Conservation (phyloP, 2,113 vertebrate species). For the Alethe diademata region DNA sequence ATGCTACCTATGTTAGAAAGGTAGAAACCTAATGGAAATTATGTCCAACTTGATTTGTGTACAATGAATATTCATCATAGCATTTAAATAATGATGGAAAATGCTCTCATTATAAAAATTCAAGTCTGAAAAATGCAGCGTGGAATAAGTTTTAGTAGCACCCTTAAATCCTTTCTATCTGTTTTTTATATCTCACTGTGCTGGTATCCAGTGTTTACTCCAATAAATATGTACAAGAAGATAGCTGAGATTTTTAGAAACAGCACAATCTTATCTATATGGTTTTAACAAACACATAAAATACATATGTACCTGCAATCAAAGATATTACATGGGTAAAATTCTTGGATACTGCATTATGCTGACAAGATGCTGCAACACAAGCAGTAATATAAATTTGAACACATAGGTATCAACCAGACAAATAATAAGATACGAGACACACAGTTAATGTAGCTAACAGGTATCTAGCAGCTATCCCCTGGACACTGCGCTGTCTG, state of each 20-base stretch:
- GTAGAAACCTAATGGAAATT: background rate
- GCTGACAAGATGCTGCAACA: background rate
- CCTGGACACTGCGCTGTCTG: background rate
- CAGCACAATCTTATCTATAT: background rate
- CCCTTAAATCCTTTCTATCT: background rate
- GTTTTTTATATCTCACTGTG: background rate
- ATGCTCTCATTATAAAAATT: background rate
- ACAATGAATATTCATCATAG: background rate
- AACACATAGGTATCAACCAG: background rate
- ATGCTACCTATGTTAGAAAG: background rate
- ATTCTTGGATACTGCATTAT: rapidly evolving
- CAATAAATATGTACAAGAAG: background rate
- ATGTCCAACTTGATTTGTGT: background rate
- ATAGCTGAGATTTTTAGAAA: background rate
- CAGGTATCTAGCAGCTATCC: background rate
- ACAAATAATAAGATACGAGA: background rate
- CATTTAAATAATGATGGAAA: background rate
- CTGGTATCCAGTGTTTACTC: background rate
- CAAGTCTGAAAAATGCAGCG: background rate
- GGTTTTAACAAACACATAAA: background rate
- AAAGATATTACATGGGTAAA: background rate
- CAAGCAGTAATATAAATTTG: background rate
- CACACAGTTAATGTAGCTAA: background rate
- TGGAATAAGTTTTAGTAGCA: background rate
- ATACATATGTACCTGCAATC: background rate